Evolutionary conservation across 2,888 invertebrate species (phyloP).

Genomic region (Noctua comes): DNA sequence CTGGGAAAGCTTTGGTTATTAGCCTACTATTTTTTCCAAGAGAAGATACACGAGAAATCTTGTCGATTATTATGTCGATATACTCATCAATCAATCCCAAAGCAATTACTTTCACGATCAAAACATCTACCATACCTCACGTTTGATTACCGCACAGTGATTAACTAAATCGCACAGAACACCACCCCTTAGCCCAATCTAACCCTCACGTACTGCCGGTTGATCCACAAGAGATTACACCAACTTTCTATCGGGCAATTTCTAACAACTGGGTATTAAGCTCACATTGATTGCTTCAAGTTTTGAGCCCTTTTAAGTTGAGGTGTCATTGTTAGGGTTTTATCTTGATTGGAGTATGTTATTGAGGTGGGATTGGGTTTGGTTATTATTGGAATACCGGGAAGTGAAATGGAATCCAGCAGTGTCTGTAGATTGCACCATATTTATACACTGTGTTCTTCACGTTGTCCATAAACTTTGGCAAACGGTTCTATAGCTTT

Average conservation of each 20-base stretch:
- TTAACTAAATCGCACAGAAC: constrained; percentile 79
- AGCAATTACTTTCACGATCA: constrained; percentile 34
- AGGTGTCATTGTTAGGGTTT: constrained; percentile 71
- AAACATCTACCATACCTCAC: constrained; percentile 65
- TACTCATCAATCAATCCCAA: background rate
- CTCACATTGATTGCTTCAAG: constrained; percentile 71
- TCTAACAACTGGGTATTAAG: constrained; percentile 73
- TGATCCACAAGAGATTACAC: constrained; percentile 75
- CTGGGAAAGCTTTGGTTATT: background rate
- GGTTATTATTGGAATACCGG: constrained; percentile 1
- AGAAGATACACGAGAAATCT: background rate
- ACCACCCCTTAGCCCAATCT: constrained; percentile 73
- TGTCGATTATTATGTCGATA: background rate
- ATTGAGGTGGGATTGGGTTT: constrained; percentile 28
- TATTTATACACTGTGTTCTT: background rate
- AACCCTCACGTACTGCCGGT: constrained; percentile 73
- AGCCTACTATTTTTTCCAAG: background rate
- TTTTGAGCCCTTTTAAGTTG: constrained; percentile 72
- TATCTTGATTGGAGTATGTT: constrained; percentile 60
- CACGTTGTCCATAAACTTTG: too few relatives aligned
- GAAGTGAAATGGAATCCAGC: background rate
- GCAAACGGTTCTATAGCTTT: too few relatives aligned
- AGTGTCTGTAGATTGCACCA: background rate
- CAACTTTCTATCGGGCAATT: constrained; percentile 76
- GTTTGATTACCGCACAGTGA: constrained; percentile 77